Conservation (phyloP, 2,797 vertebrate genomes). For the Melanogrammus aeglefinus region DNA sequence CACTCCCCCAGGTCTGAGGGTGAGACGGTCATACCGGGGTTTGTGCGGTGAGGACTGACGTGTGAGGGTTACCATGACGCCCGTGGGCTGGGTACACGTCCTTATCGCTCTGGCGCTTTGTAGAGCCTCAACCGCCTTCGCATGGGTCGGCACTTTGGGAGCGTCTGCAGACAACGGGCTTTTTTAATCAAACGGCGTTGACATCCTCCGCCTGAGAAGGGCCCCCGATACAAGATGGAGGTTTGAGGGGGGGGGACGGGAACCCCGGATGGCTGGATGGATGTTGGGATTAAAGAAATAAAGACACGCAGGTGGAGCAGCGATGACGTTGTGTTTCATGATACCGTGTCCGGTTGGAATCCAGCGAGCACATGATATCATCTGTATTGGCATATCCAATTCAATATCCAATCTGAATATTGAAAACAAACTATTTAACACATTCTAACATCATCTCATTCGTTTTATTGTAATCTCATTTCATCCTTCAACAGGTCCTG, state of each 20-base stretch:
- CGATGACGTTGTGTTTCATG: no score
- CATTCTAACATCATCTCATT: no score
- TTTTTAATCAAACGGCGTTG: not conserved
- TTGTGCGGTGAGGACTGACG: conserved; percentile 11
- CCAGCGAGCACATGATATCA: no score
- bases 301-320: no score
- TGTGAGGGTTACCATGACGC: not conserved
- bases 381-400: no score
- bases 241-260: not conserved
- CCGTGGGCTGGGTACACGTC: not conserved
- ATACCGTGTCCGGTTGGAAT: no score
- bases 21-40: not conserved
- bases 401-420: no score
- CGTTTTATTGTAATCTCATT: no score
- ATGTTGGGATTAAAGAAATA: no score
- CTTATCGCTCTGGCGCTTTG: conserved; percentile 6
- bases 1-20: conserved; percentile 1
- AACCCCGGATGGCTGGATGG: not conserved
- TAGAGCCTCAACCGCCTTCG: not conserved
- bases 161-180: not conserved
- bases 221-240: not conserved
- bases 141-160: not conserved
- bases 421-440: no score
- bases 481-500: no score
- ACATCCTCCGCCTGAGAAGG: not conserved